Evolutionary conservation across 2,797 vertebrate genomes (phyloP).

Genomic region (Artibeus jamaicensis): DNA sequence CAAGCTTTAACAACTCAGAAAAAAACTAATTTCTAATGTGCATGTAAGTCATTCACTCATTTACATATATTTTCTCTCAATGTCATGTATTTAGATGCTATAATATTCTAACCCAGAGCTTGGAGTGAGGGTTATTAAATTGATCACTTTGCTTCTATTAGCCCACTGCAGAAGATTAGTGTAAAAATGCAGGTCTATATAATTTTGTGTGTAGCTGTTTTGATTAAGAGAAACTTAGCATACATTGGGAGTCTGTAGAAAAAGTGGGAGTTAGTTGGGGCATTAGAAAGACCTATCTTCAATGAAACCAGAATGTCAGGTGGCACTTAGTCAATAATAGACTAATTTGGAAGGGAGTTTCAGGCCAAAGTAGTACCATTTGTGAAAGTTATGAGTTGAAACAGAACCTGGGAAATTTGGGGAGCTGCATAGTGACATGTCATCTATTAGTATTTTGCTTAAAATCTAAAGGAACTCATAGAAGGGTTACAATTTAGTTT

Average conservation of each 20-base stretch:
- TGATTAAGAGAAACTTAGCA: not conserved
- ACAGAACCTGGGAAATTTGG: not conserved
- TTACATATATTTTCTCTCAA: not conserved
- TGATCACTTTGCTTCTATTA: not conserved
- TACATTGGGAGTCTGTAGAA: not conserved
- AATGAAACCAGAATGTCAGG: not conserved
- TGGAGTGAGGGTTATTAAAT: not conserved
- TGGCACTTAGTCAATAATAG: not conserved
- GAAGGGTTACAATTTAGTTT: not conserved
- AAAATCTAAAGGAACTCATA: not conserved
- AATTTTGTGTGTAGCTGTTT: not conserved
- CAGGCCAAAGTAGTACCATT: not conserved
- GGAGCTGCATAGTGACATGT: not conserved
- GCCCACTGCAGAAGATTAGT: not conserved
- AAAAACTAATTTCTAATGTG: not conserved
- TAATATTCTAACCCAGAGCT: not conserved
- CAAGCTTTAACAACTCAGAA: not conserved
- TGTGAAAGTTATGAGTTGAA: not conserved
- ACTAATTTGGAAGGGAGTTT: not conserved
- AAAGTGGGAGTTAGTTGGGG: not conserved
- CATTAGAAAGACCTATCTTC: not conserved
- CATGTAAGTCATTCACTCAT: not conserved
- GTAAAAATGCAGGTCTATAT: not conserved
- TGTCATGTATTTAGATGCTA: not conserved
- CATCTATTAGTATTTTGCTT: not conserved